Percentiles rank a stretch among this genome's conserved stretches.
phyloP scores from a whole-genome alignment of 2,888 invertebrate genomes.

The Onchidella celtica region DNA sequence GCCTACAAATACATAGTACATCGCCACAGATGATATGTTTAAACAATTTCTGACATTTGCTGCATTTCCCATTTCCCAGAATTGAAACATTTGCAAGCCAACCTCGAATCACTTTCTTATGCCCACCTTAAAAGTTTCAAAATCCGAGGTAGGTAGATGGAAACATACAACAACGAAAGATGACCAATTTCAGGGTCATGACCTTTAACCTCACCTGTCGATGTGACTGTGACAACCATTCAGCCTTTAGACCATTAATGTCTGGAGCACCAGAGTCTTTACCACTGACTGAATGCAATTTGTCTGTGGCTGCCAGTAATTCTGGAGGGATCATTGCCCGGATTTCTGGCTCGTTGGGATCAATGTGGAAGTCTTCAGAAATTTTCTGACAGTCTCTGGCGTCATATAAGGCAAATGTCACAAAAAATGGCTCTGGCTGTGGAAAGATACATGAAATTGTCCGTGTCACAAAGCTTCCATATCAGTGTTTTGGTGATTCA shows the following conservation, averaged over 20 bases:
- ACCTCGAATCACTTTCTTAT: too few species aligned
- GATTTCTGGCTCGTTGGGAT: slow-evolving; percentile 75
- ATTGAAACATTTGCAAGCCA: too few species aligned
- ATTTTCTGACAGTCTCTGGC: slow-evolving; percentile 92
- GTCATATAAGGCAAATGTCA: slow-evolving; percentile 94
- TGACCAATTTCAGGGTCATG: too few species aligned
- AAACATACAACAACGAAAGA: too few species aligned
- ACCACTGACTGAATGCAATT: slow-evolving; percentile 68
- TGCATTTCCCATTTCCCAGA: too few species aligned
- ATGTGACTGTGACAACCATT: slow-evolving; percentile 84
- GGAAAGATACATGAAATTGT: background rate
- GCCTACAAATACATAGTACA: too few species aligned
- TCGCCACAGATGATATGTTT: too few species aligned
- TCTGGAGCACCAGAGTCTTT: slow-evolving; percentile 81
- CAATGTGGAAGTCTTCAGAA: slow-evolving; percentile 92
- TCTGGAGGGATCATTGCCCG: slow-evolving; percentile 75
- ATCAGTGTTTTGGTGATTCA: too few species aligned
- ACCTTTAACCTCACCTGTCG: slow-evolving; percentile 64
- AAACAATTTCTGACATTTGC: too few species aligned
- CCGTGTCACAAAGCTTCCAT: too few species aligned
- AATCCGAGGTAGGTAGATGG: too few species aligned
- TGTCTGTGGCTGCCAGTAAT: slow-evolving; percentile 66
- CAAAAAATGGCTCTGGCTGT: slow-evolving; percentile 95
- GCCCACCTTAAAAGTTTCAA: too few species aligned
- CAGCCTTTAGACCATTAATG: slow-evolving; percentile 86